These are phyloP conservation scores for Papilio elwesi DNA, from an alignment of 2,888 invertebrate species.

Conservation along the genomic window DNA sequence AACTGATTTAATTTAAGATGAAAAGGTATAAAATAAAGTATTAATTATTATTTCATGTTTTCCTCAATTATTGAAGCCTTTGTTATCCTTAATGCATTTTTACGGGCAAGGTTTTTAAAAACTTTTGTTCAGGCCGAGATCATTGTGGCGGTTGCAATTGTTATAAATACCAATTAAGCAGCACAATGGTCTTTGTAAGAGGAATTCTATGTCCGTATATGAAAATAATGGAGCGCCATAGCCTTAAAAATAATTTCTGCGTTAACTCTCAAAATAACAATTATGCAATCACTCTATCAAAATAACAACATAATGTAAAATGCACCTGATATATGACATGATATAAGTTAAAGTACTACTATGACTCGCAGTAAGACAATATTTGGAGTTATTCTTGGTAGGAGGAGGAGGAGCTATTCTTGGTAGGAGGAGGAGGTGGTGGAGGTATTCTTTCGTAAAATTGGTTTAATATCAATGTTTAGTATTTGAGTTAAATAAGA, in stretches of 20 bases:
- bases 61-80: slow-evolving; percentile 17
- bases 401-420: too few relatives aligned
- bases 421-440: too few relatives aligned
- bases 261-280: neutral
- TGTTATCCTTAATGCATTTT: slow-evolving; percentile 29
- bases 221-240: slow-evolving; percentile 19
- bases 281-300: neutral
- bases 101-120: slow-evolving; percentile 19
- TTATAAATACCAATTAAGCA: slow-evolving; percentile 39
- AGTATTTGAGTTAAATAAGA: too few relatives aligned
- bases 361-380: too few relatives aligned
- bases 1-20: too few relatives aligned
- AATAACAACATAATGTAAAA: neutral
- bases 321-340: too few relatives aligned
- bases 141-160: slow-evolving; percentile 35
- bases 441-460: too few relatives aligned
- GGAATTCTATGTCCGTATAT: slow-evolving; percentile 24
- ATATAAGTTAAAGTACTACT: too few relatives aligned
- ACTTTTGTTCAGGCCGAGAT: slow-evolving; percentile 26
- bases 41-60: neutral
- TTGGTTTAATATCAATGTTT: too few relatives aligned
- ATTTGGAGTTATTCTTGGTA: too few relatives aligned
- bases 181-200: slow-evolving; percentile 30
- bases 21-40: neutral
- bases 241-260: neutral